Percentiles rank a stretch among this genome's conserved stretches.
Conservation (phyloP, 2,888 invertebrate genomes). For the Galeopsomyia nigrocyanea region DNA sequence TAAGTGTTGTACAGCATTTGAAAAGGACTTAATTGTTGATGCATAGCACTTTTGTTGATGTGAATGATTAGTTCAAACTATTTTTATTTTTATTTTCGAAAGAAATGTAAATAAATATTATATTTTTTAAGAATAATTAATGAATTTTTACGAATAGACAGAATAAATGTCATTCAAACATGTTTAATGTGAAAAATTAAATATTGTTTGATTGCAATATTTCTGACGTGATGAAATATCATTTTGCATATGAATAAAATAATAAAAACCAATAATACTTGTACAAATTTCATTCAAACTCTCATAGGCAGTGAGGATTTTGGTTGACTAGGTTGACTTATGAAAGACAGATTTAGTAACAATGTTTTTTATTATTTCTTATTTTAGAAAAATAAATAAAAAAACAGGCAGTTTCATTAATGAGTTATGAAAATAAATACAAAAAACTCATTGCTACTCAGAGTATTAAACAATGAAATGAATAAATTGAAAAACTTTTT, state of each 20-base stretch:
- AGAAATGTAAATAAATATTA: slow-evolving; percentile 25
- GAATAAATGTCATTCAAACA: slow-evolving; percentile 31
- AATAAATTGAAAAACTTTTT: not conserved
- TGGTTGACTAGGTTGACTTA: too few species aligned
- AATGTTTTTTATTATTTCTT: slow-evolving; percentile 5
- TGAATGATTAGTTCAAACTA: too few species aligned
- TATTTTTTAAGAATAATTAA: slow-evolving; percentile 21
- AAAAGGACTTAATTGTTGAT: slow-evolving; percentile 71
- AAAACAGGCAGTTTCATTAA: not conserved
- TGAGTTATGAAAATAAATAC: slow-evolving; percentile 12
- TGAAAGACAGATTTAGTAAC: not conserved
- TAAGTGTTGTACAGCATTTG: slow-evolving; percentile 82
- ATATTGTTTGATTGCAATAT: not conserved
- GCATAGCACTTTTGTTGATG: too few species aligned
- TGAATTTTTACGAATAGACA: slow-evolving; percentile 11
- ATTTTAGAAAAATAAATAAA: slow-evolving; percentile 13
- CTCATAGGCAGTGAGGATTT: too few species aligned
- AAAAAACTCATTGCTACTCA: slow-evolving; percentile 17
- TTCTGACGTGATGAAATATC: too few species aligned
- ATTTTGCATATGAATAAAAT: too few species aligned
- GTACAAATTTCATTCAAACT: too few species aligned
- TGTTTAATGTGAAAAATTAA: not conserved
- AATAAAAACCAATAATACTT: too few species aligned
- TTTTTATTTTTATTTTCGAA: not conserved
- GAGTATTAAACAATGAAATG: not conserved